A percentile compares a stretch with the other conserved stretches of the same genome.
Evolutionary conservation across 2,888 invertebrate species (phyloP).

Genomic region (Abscondita cerata): DNA sequence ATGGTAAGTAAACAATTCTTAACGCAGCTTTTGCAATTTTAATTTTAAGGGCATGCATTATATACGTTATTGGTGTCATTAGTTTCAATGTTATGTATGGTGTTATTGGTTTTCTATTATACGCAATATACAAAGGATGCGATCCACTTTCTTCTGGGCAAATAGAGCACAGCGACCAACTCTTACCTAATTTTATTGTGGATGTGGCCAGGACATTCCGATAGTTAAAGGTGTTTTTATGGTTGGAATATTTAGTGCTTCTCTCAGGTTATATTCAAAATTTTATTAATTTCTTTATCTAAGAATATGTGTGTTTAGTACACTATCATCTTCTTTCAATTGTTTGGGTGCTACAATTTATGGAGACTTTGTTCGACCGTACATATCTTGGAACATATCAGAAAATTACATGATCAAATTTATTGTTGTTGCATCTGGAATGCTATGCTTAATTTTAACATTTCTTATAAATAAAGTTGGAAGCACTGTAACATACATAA

Average conservation of each 20-base stretch:
- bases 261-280: constrained; percentile 66
- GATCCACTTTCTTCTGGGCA: too few relatives aligned
- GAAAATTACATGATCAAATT: constrained; percentile 67
- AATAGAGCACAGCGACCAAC: too few relatives aligned
- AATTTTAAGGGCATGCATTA: too few relatives aligned
- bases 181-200: too few relatives aligned
- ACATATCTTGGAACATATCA: constrained; percentile 59
- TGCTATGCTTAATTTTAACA: constrained; percentile 69
- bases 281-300: constrained; percentile 15
- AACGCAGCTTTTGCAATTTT: background rate
- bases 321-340: too few relatives aligned
- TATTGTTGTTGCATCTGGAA: constrained; percentile 62
- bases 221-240: constrained; percentile 75
- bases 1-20: background rate
- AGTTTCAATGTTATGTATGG: constrained; percentile 7
- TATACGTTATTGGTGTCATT: background rate
- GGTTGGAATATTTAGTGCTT: constrained; percentile 76
- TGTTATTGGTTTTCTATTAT: too few relatives aligned
- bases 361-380: constrained; percentile 67
- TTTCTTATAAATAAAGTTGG: constrained; percentile 68
- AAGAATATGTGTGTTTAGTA: constrained; percentile 27
- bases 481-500: constrained; percentile 67
- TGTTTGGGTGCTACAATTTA: too few relatives aligned
- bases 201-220: constrained; percentile 55
- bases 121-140: too few relatives aligned